Evolutionary conservation across 2,888 invertebrate genomes (phyloP).

Genomic region (Stegana nigrithorax): DNA sequence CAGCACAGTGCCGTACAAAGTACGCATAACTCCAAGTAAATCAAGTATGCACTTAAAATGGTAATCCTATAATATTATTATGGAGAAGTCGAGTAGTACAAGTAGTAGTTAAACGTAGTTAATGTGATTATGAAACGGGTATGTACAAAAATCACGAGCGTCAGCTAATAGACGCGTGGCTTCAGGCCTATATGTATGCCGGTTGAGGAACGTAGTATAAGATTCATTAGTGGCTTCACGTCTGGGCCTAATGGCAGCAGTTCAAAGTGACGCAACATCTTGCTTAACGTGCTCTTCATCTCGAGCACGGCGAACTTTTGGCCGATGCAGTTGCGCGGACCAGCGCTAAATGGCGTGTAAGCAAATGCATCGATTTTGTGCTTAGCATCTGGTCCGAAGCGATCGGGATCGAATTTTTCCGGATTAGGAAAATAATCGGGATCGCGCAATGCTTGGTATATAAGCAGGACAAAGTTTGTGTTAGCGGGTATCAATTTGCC

Average conservation of each 20-base stretch:
- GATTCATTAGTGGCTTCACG: conserved; percentile 48
- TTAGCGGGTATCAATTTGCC: conserved; percentile 56
- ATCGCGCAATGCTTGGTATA: conserved; percentile 57
- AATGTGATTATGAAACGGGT: not conserved
- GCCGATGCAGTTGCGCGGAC: conserved; percentile 66
- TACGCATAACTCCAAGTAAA: no score
- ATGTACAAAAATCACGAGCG: not conserved
- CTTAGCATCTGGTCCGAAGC: conserved; percentile 46
- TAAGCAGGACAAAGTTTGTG: conserved; percentile 47
- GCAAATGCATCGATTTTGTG: conserved; percentile 65
- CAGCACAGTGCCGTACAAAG: no score
- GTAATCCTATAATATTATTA: no score
- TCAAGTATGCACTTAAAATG: no score
- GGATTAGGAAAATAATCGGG: conserved; percentile 59
- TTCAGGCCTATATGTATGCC: conserved; percentile 52
- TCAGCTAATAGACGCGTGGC: conserved; percentile 37
- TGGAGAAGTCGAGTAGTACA: no score
- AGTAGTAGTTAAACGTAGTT: no score
- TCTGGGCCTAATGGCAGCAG: conserved; percentile 54
- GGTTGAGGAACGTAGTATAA: conserved; percentile 47
- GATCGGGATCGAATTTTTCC: conserved; percentile 58
- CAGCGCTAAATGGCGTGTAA: conserved; percentile 63
- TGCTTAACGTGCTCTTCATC: conserved; percentile 61
- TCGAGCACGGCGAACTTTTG: conserved; percentile 66
- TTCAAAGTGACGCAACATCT: conserved; percentile 58